Evolutionary conservation across 2,113 vertebrate genomes (phyloP).

Genomic region (Acinonyx jubatus): DNA sequence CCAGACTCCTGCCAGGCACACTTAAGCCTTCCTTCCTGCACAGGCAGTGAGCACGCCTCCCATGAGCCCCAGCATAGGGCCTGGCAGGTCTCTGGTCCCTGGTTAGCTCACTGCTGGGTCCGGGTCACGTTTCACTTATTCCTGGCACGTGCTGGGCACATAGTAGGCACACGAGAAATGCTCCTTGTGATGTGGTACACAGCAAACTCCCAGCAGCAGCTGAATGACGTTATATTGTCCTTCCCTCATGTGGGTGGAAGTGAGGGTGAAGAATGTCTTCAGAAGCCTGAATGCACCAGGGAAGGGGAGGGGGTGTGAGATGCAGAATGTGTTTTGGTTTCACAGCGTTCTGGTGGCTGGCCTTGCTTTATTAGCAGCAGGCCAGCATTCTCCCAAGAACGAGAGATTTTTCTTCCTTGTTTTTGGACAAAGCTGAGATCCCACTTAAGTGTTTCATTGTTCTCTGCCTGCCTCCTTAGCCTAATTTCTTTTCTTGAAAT

Average conservation of each 20-base stretch:
- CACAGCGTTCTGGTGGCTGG: background rate
- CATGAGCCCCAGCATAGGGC: too few relatives aligned
- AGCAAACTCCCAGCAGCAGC: too few relatives aligned
- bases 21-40: background rate
- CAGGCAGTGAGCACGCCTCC: background rate
- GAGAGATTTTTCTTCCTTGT: background rate
- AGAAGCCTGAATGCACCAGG: background rate
- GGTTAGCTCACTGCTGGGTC: background rate
- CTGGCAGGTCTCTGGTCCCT: background rate
- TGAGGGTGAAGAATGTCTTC: background rate
- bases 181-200: background rate
- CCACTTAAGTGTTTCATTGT: background rate
- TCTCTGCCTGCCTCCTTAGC: background rate
- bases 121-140: background rate
- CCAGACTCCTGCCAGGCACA: background rate
- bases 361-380: background rate
- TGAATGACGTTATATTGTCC: background rate
- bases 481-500: background rate
- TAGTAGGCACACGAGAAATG: background rate
- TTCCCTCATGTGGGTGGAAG: rapidly evolving
- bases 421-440: background rate
- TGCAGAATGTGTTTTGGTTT: background rate
- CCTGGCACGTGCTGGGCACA: background rate
- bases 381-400: background rate
- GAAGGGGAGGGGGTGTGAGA: background rate